Evolutionary conservation across 2,888 invertebrate genomes (phyloP), one percentile per base, ranked within the genome.

Genomic region (Teinopalpus imperialis): DNA sequence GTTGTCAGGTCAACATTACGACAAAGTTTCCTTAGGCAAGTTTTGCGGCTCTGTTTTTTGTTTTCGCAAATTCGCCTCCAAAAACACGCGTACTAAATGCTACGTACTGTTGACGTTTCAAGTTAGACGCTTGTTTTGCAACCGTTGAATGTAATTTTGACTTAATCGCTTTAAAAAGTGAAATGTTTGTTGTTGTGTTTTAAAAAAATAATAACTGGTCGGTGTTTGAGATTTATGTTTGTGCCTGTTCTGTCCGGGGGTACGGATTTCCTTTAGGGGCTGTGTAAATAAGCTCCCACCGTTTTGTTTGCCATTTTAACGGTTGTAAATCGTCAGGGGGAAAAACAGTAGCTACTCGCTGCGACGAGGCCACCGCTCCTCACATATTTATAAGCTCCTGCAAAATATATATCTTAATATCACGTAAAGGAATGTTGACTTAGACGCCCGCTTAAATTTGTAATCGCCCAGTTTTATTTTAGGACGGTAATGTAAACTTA

Each of bases 141-240:
- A 72, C 73, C 69, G n/a, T 69, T 69, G 68, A 66, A 61, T 67
- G 66, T 43, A 36, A 43, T 43, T 30, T 30, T n/a, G 30, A 23
- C 30, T 24, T 13, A 24, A 44, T 37, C 24, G 37, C 37, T 44
- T 36, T 43, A 43, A 36, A n/a, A 14, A 43, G 20, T 2, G 16
- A 27, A 8, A 16, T 63, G 59, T 62, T 66, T 63, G 59, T 54
- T 72, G 66, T 70, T 76, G 74, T 74, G 72, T 66, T 72, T 73
- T 72, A 66, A 61, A 66, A 61, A 67, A 73, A 69, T 73, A 74
- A 75, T 74, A 73, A 71, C 63, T 70, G 72, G 72, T 74, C 75
- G 75, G 76, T 78, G 74, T 77, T 65, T 59, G 74, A 79, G 81
- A 86, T 85, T 86, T 81, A 85, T 74, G 73, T 74, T 66, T 61